phyloP scores from a whole-genome alignment of 2,888 invertebrate species.

The Drosophila siamana region DNA sequence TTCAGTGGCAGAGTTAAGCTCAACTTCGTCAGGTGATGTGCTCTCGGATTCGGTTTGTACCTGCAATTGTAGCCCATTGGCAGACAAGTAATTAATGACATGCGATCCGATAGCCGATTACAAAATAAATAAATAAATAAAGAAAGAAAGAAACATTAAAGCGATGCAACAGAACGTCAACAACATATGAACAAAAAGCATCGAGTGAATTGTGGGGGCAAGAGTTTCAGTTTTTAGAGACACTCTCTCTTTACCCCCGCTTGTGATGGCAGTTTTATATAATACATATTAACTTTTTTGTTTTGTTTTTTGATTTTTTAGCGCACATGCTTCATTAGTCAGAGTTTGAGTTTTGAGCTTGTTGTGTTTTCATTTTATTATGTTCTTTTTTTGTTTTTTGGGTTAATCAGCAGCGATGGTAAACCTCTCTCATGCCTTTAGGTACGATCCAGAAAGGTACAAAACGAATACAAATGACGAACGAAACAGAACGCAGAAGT shows the following conservation, averaged over 20 bases:
- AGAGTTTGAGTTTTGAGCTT: constrained; percentile 27
- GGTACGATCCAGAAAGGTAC: constrained; percentile 86
- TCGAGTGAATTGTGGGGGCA: constrained; percentile 13
- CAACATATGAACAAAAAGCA: constrained; percentile 51
- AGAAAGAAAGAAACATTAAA: constrained; percentile 46
- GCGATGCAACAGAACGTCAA: constrained; percentile 36
- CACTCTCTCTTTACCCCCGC: constrained; percentile 11
- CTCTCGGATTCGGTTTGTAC: constrained; percentile 89
- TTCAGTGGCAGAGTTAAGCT: constrained; percentile 94
- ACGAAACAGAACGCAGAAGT: constrained; percentile 48
- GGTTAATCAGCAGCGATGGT: constrained; percentile 59
- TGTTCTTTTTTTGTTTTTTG: constrained; percentile 9
- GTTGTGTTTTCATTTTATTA: constrained; percentile 1
- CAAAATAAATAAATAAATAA: constrained; percentile 9
- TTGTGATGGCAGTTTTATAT: constrained; percentile 14
- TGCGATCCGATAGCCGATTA: not conserved
- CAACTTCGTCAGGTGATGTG: constrained; percentile 90
- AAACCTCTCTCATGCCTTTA: constrained; percentile 73
- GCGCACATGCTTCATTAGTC: constrained; percentile 67
- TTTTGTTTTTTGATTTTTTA: constrained; percentile 9
- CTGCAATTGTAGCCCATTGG: constrained; percentile 84
- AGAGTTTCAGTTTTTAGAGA: constrained; percentile 37
- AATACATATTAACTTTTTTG: not conserved
- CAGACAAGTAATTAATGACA: constrained; percentile 9
- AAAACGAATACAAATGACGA: constrained; percentile 51